Evolutionary conservation across 2,113 vertebrate genomes (phyloP).

Genomic region (Ictalurus punctatus): DNA sequence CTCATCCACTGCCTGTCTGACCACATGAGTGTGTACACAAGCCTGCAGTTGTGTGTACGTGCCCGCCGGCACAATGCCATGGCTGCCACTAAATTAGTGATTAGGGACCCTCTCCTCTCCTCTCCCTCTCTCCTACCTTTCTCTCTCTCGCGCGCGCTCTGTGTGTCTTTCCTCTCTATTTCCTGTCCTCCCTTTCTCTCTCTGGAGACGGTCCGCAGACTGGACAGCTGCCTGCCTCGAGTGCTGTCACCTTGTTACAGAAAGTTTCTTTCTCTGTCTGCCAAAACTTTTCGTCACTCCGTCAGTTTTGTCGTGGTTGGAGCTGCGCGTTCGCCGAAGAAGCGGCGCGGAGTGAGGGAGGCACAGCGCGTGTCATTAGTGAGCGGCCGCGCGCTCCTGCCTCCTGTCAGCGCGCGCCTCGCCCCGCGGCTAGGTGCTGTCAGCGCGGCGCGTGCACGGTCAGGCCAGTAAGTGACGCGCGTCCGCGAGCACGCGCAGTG

Average conservation of each 20-base stretch:
- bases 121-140: conserved; percentile 47
- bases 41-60: conserved; percentile 60
- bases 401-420: conserved; percentile 87
- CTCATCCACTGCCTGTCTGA: conserved; percentile 34
- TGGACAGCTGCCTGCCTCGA: conserved; percentile 77
- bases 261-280: conserved; percentile 83
- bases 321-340: not conserved
- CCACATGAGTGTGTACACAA: conserved; percentile 48
- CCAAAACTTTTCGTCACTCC: conserved; percentile 81
- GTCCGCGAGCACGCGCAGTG: not conserved
- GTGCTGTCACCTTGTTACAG: conserved; percentile 87
- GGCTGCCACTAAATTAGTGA: conserved; percentile 83
- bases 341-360: conserved; percentile 56
- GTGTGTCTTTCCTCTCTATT: not conserved
- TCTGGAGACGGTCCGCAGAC: conserved; percentile 43
- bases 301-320: conserved; percentile 33
- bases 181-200: conserved; percentile 13
- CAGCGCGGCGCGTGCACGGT: conserved; percentile 72
- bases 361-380: conserved; percentile 85
- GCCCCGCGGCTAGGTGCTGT: conserved; percentile 86
- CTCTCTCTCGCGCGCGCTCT: too few species aligned
- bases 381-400: conserved; percentile 83
- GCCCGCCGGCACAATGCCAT: conserved; percentile 69
- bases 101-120: conserved; percentile 77
- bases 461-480: conserved; percentile 74